phyloP scores from a whole-genome alignment of 2,888 invertebrate species.

The Trichogramma dendrolimi region DNA sequence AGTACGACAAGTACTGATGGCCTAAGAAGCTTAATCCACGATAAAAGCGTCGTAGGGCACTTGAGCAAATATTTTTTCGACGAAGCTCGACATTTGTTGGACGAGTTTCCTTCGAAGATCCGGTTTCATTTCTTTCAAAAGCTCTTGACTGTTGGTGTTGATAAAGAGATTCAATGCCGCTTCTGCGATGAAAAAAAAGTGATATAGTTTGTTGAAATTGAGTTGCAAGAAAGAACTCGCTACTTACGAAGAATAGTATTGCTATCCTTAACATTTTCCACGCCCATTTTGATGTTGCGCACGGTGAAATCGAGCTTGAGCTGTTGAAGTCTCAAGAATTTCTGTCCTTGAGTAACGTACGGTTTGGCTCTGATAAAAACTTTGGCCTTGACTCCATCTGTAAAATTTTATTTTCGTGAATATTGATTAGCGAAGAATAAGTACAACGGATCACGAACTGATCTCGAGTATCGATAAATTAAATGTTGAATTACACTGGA shows the following conservation, averaged over 20 bases:
- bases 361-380: slow-evolving; percentile 75
- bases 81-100: slow-evolving; percentile 70
- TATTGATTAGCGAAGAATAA: no score
- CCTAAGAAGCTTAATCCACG: slow-evolving; percentile 41
- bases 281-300: slow-evolving; percentile 78
- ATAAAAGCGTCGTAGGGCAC: slow-evolving; percentile 79
- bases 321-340: slow-evolving; percentile 68
- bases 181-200: slow-evolving; percentile 56
- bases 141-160: slow-evolving; percentile 79
- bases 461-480: no score
- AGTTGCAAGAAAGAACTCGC: slow-evolving; percentile 3
- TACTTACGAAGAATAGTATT: slow-evolving; percentile 75
- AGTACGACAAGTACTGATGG: no score
- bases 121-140: slow-evolving; percentile 84
- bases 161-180: slow-evolving; percentile 82
- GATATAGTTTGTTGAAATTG: not conserved
- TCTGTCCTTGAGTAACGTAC: slow-evolving; percentile 61
- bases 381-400: slow-evolving; percentile 80
- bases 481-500: no score
- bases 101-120: slow-evolving; percentile 73
- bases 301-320: slow-evolving; percentile 84
- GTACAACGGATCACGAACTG: no score
- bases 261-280: slow-evolving; percentile 76
- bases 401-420: slow-evolving; percentile 25
- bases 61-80: slow-evolving; percentile 70